Evolutionary conservation across 2,888 invertebrate species (phyloP), one percentile per base, ranked within the genome.

Genomic region (Lasioglossum pauxillum): DNA sequence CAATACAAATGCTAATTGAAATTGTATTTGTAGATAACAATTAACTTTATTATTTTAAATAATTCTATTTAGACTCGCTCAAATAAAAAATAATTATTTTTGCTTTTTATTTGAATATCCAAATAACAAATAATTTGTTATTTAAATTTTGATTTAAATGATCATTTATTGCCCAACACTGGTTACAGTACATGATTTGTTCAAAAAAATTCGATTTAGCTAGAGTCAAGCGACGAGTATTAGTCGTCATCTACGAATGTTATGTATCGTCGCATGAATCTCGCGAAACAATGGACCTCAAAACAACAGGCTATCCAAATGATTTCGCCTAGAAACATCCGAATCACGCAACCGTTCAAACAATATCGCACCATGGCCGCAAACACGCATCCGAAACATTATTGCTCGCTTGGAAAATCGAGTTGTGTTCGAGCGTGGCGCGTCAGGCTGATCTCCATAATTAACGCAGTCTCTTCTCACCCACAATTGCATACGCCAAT

Each of bases 401-500:
- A 67, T 67, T 67, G 60, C 27, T 64, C 27, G 60, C 60, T 27
- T 31, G 60, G 60, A 64, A 64, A 64, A 64, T 31, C 31, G 60
- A 31, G 31, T 64, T 64, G 31, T 31, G 60, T 64, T 16, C 60
- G 60, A 64, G 60, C 60, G 31, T 31, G 60, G 60, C 60, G 60
- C 14, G 60, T 64, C 60, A 64, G 60, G 35, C 67, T 67, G 67
- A 60, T 44, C 31, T 44, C 60, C 44, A 27, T 49, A 69, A 69
- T 78, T 49, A 49, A 57, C 46, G 57, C 38, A n/a, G 31, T 27
- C 46, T 69, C 31, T 41, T 38, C 38, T 41, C 35, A 5, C 5
- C 16, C 57, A 49, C 71, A 67, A 46, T 41, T 53, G 49, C 35
- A 44, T 44, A 16, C 53, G n/a, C 64, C 76, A 80, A 85, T 85